Evolutionary conservation across 2,113 vertebrate genomes (phyloP).

Genomic region (Cynopterus brachyotis): DNA sequence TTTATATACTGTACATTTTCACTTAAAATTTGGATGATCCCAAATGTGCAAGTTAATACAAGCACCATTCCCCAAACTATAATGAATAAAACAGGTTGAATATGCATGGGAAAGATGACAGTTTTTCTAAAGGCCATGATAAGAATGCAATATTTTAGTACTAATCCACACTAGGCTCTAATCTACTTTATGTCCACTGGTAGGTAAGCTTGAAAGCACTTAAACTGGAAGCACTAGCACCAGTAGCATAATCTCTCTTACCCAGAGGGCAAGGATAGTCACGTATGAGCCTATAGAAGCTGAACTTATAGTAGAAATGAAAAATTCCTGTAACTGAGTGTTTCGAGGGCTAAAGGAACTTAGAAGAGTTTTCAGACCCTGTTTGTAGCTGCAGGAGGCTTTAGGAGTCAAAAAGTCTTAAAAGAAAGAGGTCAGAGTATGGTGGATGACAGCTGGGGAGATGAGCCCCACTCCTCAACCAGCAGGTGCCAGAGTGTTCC

Average conservation of each 20-base stretch:
- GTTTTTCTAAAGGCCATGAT: background rate
- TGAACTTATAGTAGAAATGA: background rate
- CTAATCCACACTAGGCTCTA: background rate
- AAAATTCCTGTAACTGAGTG: background rate
- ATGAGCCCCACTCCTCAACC: background rate
- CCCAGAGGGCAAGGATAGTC: background rate
- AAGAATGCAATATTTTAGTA: background rate
- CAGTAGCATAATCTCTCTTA: background rate
- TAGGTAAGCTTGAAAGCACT: background rate
- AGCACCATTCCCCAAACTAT: slow-evolving; percentile 7
- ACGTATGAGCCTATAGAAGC: background rate
- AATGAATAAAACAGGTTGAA: background rate
- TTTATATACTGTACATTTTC: background rate
- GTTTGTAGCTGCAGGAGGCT: background rate
- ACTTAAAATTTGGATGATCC: slow-evolving; percentile 41
- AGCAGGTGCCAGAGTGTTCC: background rate
- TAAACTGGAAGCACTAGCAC: background rate
- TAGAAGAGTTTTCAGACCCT: background rate
- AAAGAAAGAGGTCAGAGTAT: background rate
- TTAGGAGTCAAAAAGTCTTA: background rate
- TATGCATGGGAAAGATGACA: background rate
- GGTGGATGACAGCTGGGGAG: no score
- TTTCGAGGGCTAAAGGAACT: background rate
- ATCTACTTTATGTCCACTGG: background rate
- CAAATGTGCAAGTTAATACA: slow-evolving; percentile 31